phyloP scores from a whole-genome alignment of 1,140 invertebrate species.

The Pseudomyrmex sp. region DNA sequence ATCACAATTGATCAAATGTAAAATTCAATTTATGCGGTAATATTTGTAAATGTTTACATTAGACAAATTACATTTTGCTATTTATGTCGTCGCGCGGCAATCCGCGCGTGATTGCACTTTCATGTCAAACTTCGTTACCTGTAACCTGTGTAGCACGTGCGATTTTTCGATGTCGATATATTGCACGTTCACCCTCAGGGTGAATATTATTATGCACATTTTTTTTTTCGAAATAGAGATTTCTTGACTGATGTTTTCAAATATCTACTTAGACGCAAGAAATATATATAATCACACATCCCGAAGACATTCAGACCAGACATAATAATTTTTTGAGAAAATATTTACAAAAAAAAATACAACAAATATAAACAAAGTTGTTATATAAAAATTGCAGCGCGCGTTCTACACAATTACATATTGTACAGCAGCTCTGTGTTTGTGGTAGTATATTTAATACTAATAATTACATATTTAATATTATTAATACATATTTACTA shows the following conservation, averaged over 20 bases:
- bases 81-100: neutral
- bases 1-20: conserved; percentile 14
- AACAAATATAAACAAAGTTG: too few relatives aligned
- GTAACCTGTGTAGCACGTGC: neutral
- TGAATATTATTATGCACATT: conserved; percentile 16
- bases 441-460: neutral
- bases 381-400: too few relatives aligned
- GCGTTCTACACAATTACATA: too few relatives aligned
- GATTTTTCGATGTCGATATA: conserved; percentile 4
- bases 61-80: neutral
- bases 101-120: conserved; percentile 12
- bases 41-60: conserved; percentile 6
- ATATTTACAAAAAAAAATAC: neutral
- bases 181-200: neutral
- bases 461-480: neutral
- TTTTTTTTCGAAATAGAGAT: neutral
- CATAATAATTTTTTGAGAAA: neutral
- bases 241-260: conserved; percentile 3
- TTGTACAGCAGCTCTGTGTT: neutral
- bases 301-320: too few relatives aligned
- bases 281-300: neutral
- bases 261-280: neutral
- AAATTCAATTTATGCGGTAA: neutral
- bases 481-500: neutral
- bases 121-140: neutral